Conservation (phyloP, 2,888 invertebrate genomes). For the Myathropa florea region DNA sequence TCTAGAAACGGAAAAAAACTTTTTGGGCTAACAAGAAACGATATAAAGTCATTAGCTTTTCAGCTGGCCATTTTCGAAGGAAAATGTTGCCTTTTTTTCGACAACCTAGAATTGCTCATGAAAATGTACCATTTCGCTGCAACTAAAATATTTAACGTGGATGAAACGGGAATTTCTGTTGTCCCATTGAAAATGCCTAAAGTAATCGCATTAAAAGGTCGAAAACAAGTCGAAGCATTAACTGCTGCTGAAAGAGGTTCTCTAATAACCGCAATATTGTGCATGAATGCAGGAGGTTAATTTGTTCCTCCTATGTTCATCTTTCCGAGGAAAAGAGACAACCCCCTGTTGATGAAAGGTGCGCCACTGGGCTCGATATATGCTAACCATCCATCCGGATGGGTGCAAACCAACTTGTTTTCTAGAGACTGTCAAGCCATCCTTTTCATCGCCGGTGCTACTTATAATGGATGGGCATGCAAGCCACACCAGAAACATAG, state of each 20-base stretch:
- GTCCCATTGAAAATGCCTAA: conserved; percentile 40
- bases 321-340: conserved; percentile 31
- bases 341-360: conserved; percentile 40
- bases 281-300: conserved; percentile 31
- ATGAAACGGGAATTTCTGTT: conserved; percentile 45
- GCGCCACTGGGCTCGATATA: conserved; percentile 2
- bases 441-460: no score
- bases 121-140: conserved; percentile 22
- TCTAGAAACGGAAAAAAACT: not conserved
- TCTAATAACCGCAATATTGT: conserved; percentile 19
- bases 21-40: no score
- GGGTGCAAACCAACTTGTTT: conserved; percentile 12
- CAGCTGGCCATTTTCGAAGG: no score
- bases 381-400: no score
- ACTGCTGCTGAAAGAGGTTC: conserved; percentile 40
- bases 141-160: conserved; percentile 48
- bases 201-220: conserved; percentile 1
- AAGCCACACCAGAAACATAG: no score
- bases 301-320: conserved; percentile 29
- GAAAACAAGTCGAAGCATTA: conserved; percentile 21
- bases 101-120: conserved; percentile 8
- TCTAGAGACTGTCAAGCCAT: no score
- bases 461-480: no score
- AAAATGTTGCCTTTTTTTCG: conserved; percentile 29
- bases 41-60: not conserved